Conservation (phyloP, 2,797 vertebrate genomes). For the Protonibea diacanthus region DNA sequence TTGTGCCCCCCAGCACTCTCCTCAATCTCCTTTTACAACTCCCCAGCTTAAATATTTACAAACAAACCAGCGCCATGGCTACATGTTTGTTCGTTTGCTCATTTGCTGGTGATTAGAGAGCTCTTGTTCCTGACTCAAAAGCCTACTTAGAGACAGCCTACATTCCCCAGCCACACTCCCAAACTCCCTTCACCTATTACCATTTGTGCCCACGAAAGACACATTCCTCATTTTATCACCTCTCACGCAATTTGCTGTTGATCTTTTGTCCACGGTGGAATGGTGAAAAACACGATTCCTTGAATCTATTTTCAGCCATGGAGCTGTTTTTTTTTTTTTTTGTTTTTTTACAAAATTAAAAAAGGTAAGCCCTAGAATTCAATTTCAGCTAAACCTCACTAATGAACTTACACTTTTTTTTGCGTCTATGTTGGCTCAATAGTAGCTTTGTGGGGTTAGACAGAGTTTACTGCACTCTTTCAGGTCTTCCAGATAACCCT, state of each 20-base stretch:
- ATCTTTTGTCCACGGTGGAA: conserved; percentile 3
- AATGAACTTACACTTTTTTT: conserved; percentile 39
- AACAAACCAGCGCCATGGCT: conserved; percentile 61
- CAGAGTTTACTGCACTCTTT: conserved; percentile 49
- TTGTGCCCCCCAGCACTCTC: conserved; percentile 57
- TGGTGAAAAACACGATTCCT: not conserved
- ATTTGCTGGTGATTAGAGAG: conserved; percentile 76
- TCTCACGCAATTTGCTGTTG: conserved; percentile 25
- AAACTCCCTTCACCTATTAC: conserved; percentile 41
- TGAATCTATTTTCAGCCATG: not conserved
- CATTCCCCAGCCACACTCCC: conserved; percentile 19
- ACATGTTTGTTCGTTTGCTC: conserved; percentile 74
- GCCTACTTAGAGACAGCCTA: conserved; percentile 39
- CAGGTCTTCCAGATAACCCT: conserved; percentile 37
- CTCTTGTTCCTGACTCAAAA: conserved; percentile 63
- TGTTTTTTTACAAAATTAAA: not conserved
- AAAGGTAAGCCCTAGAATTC: not conserved
- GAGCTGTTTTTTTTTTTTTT: conserved; percentile 3
- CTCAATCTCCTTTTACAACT: conserved; percentile 65
- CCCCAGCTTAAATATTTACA: conserved; percentile 81
- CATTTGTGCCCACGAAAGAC: conserved; percentile 7
- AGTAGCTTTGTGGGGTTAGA: conserved; percentile 36
- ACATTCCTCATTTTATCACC: conserved; percentile 35
- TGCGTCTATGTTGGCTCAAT: conserved; percentile 17
- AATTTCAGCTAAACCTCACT: conserved; percentile 24